These are phyloP conservation scores for Paralichthys olivaceus DNA, from an alignment of 2,113 vertebrate species.

Conservation along the genomic window DNA sequence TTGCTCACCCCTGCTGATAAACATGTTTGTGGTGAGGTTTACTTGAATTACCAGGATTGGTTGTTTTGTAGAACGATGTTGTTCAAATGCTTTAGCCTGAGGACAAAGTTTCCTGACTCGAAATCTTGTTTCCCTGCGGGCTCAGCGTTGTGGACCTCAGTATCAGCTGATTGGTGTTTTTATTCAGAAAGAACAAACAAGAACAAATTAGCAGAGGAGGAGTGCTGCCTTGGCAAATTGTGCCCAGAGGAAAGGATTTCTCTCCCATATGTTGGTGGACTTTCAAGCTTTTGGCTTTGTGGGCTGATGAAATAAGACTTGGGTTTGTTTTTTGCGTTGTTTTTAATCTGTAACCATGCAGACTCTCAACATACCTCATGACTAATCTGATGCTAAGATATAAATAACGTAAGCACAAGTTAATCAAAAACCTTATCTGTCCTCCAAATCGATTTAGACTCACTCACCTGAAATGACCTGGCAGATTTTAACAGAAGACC, in stretches of 20 bases:
- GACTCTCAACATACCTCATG: not conserved
- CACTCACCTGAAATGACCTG: not conserved
- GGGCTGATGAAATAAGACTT: slow-evolving; percentile 26
- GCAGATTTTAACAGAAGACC: slow-evolving; percentile 6
- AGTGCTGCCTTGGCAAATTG: slow-evolving; percentile 39
- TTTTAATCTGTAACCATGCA: not conserved
- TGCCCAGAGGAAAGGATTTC: slow-evolving; percentile 30
- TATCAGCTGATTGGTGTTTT: slow-evolving; percentile 46
- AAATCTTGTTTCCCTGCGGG: slow-evolving; percentile 41
- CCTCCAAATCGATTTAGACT: not conserved
- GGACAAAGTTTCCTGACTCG: slow-evolving; percentile 17
- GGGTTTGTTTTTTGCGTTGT: too few relatives aligned
- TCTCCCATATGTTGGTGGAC: slow-evolving; percentile 33
- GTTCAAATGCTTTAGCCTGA: slow-evolving; percentile 22
- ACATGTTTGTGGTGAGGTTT: slow-evolving; percentile 28
- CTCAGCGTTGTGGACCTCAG: slow-evolving; percentile 35
- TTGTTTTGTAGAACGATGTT: slow-evolving; percentile 23
- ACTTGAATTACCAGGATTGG: slow-evolving; percentile 19
- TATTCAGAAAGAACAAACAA: slow-evolving; percentile 46
- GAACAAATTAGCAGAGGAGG: slow-evolving; percentile 51
- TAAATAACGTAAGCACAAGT: not conserved
- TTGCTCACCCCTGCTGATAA: not conserved
- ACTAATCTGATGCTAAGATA: not conserved
- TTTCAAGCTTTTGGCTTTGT: slow-evolving; percentile 19
- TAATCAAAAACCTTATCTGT: too few relatives aligned